Base-by-base conservation (phyloP, 2,888 invertebrate species). In the Callyntrura sp. region DNA sequence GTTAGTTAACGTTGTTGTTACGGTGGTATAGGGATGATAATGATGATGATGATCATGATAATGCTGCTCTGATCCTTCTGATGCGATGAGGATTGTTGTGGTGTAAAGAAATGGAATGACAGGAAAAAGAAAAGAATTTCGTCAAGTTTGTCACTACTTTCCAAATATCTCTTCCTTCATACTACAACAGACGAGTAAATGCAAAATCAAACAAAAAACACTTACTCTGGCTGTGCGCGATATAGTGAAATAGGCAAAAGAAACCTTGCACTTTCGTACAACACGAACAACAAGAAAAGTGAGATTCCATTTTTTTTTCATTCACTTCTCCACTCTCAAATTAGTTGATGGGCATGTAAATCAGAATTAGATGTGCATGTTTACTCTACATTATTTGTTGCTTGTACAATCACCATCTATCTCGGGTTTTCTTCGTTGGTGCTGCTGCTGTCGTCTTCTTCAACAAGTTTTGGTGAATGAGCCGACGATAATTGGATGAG, bases 321-420 rank as follows among this genome's bases (percentile, higher is more conserved):
- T 35, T 82, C 43, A 17, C 45, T 55, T 73, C 51, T 73, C 43
- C 73, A 65, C 60, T 85, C 85, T 83, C 48, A 89, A 89, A 89
- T 89, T 89, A 90, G 90, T 62, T 86, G 85, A 90, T 86, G 82
- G 85, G 82, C 90, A 90, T 90, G 90, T 90, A 90, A 90, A 90
- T 90, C 90, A 90, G 90, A 82, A 90, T 90, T 90, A 90, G 90
- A 86, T 76, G 82, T 86, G 90, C 81, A 90, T 86, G 86, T 90
- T 85, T 86, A 85, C 73, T 78, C 78, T 35, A 78, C 78, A 78
- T 78, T 55, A 78, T 55, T 76, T 76, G 48, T 51, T 51, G 23
- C 76, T 51, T 48, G 76, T 48, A 76, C 51, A 48, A n/a, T 51
- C 20, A 70, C n/a, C 70, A 12, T 70, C 68, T 73, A 73, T 23